Conservation (phyloP, 92 coral and sea anemone genomes). For the Scolanthus callimorphus region DNA sequence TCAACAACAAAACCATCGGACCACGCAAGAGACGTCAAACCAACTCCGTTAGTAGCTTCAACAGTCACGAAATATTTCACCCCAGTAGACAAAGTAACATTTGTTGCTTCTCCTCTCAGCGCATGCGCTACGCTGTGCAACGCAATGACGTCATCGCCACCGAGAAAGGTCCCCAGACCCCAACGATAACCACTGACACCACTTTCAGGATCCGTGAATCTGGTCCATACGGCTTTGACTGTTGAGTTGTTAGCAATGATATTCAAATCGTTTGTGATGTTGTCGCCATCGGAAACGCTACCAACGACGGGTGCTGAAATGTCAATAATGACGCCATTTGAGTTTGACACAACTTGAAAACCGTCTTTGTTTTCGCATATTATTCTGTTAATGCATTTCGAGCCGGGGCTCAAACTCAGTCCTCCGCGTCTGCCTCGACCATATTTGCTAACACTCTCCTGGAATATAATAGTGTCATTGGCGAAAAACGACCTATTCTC, state of each 20-base stretch:
- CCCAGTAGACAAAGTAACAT: slow-evolving; percentile 62
- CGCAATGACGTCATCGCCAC: slow-evolving; percentile 14
- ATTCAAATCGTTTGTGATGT: slow-evolving; percentile 32
- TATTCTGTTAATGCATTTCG: slow-evolving; percentile 58
- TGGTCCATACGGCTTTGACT: slow-evolving; percentile 61
- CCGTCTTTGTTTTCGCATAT: slow-evolving; percentile 83
- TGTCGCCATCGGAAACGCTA: slow-evolving; percentile 51
- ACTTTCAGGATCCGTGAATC: slow-evolving; percentile 74
- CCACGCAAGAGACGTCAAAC: slow-evolving; percentile 74
- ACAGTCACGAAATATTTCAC: slow-evolving; percentile 81
- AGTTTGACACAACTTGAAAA: slow-evolving; percentile 51
- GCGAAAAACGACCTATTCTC: slow-evolving; percentile 47
- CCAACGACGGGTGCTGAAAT: slow-evolving; percentile 51
- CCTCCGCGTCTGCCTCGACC: slow-evolving; percentile 52
- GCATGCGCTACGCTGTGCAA: slow-evolving; percentile 57
- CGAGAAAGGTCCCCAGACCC: slow-evolving; percentile 46
- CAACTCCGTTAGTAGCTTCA: slow-evolving; percentile 77
- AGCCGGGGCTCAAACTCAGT: slow-evolving; percentile 71
- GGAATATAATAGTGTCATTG: slow-evolving; percentile 45
- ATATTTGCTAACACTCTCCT: slow-evolving; percentile 30
- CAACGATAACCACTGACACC: slow-evolving; percentile 80
- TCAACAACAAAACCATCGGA: slow-evolving; percentile 93
- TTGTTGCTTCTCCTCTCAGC: slow-evolving; percentile 32
- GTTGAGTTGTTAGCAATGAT: slow-evolving; percentile 45
- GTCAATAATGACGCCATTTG: slow-evolving; percentile 64